These are phyloP conservation scores for Polypedilum vanderplanki DNA, from an alignment of 1,140 invertebrate species.

Conservation along the genomic window DNA sequence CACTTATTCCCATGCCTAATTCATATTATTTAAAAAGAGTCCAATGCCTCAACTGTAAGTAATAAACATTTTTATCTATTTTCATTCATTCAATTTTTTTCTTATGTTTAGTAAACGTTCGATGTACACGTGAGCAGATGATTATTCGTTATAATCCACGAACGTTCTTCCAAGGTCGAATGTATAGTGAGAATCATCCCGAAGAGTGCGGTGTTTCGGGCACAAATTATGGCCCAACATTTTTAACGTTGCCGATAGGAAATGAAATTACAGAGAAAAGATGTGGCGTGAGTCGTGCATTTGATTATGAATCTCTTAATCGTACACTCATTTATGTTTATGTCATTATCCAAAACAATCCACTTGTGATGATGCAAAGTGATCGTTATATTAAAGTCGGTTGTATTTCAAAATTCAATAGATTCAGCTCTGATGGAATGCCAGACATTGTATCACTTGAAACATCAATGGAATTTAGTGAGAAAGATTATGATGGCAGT, in stretches of 20 bases:
- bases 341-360: slow-evolving; percentile 59
- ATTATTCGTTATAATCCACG: slow-evolving; percentile 51
- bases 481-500: slow-evolving; percentile 31
- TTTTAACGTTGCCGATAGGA: slow-evolving; percentile 38
- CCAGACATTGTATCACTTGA: slow-evolving; percentile 40
- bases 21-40: slow-evolving; percentile 46
- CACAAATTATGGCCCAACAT: slow-evolving; percentile 33
- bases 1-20: slow-evolving; percentile 38
- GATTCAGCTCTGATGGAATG: slow-evolving; percentile 34
- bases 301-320: slow-evolving; percentile 36
- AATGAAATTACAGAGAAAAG: slow-evolving; percentile 41
- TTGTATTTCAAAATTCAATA: slow-evolving; percentile 46
- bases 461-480: slow-evolving; percentile 36
- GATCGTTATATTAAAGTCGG: slow-evolving; percentile 58
- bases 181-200: slow-evolving; percentile 55
- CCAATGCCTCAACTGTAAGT: slow-evolving; percentile 47
- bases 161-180: slow-evolving; percentile 49
- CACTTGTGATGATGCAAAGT: slow-evolving; percentile 56
- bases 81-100: slow-evolving; percentile 42
- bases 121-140: slow-evolving; percentile 50
- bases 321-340: slow-evolving; percentile 54
- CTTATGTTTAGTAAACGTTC: slow-evolving; percentile 51
- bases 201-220: slow-evolving; percentile 49
- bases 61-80: neutral
- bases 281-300: slow-evolving; percentile 40